Conservation (phyloP, 2,113 vertebrate genomes). For the Grallaria varia region DNA sequence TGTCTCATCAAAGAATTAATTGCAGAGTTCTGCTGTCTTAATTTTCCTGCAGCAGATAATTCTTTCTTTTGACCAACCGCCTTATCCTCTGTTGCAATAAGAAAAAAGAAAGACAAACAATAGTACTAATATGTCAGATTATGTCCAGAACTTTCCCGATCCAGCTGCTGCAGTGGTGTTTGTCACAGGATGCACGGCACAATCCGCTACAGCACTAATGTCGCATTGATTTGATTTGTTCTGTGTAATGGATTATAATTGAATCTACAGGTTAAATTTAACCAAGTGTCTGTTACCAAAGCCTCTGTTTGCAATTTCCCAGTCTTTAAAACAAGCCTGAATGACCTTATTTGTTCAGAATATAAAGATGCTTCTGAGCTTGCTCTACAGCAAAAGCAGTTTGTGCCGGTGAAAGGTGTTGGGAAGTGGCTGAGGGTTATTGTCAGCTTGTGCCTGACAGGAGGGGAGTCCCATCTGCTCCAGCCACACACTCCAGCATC, state of each 20-base stretch:
- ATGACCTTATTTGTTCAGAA: background rate
- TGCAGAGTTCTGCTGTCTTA: background rate
- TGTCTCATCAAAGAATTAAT: background rate
- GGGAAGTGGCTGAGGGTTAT: background rate
- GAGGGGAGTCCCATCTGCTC: background rate
- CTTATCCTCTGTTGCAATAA: background rate
- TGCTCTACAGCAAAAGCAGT: background rate
- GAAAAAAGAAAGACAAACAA: background rate
- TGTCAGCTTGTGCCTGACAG: background rate
- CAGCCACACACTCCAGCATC: background rate
- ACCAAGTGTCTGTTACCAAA: background rate
- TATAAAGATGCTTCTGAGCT: background rate
- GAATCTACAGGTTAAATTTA: slow-evolving; percentile 21
- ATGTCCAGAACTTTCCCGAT: background rate
- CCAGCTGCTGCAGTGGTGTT: background rate
- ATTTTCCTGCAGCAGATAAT: background rate
- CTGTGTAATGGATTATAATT: slow-evolving; percentile 15
- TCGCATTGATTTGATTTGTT: slow-evolving; percentile 3
- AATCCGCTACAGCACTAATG: background rate
- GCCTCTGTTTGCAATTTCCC: background rate
- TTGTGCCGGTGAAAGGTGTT: background rate
- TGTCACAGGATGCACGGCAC: background rate
- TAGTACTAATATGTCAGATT: background rate
- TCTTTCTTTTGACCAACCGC: background rate
- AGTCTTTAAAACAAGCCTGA: background rate